Evolutionary conservation across 2,797 vertebrate species (phyloP).

Genomic region (Darevskia nairensis): DNA sequence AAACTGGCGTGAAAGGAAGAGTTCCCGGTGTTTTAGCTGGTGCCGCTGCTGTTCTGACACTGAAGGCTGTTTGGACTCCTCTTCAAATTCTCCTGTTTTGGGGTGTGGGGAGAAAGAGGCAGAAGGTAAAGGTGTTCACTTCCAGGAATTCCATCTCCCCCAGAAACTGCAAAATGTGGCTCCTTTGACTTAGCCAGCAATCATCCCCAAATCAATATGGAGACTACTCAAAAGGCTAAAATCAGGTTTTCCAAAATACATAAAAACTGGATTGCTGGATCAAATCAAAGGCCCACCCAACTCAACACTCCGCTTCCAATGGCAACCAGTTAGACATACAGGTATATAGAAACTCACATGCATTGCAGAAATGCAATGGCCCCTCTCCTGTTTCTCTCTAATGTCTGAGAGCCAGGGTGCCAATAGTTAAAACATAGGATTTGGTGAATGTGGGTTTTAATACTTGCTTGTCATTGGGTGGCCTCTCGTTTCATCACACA

Average conservation of each 20-base stretch:
- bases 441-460: background rate
- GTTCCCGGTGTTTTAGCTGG: slow-evolving; percentile 94
- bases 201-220: background rate
- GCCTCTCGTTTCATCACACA: background rate
- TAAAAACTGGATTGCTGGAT: background rate
- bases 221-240: background rate
- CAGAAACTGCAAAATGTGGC: no score
- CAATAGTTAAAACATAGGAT: background rate
- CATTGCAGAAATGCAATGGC: background rate
- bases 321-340: background rate
- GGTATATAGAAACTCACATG: background rate
- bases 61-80: slow-evolving; percentile 93
- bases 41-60: slow-evolving; percentile 91
- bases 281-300: background rate
- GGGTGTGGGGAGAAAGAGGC: background rate
- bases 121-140: background rate
- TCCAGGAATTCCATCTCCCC: no score
- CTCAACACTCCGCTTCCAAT: background rate
- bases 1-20: slow-evolving; percentile 93
- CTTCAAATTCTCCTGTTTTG: slow-evolving; percentile 90
- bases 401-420: background rate
- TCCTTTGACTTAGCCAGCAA: background rate
- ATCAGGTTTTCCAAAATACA: background rate
- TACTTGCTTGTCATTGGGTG: background rate
- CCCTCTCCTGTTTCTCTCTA: background rate